Conservation (phyloP, 1,140 invertebrate genomes). For the Apolygus lucorum region DNA sequence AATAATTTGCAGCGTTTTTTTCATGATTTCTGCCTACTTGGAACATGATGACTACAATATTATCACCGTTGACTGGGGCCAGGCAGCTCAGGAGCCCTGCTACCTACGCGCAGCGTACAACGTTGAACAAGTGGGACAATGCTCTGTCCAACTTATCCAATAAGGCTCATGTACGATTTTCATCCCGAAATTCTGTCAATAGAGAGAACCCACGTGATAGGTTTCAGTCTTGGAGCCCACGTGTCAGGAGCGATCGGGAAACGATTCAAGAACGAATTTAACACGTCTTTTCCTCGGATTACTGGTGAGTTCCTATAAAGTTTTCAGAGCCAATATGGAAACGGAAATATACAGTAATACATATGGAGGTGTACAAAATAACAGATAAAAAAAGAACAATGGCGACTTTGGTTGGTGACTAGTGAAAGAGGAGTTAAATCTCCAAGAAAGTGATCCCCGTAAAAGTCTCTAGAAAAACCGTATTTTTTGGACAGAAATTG, state of each 20-base stretch:
- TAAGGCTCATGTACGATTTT: conserved; percentile 37
- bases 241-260: conserved; percentile 53
- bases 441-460: too few species aligned
- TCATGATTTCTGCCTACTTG: conserved; percentile 45
- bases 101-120: conserved; percentile 49
- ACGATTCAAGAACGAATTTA: not conserved
- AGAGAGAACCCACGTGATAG: conserved; percentile 55
- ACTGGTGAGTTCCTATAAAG: not conserved
- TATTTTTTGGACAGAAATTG: too few species aligned
- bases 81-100: conserved; percentile 49
- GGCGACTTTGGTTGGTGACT: too few species aligned
- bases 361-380: too few species aligned
- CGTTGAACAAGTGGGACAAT: conserved; percentile 46
- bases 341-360: too few species aligned
- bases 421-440: too few species aligned
- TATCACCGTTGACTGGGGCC: conserved; percentile 52
- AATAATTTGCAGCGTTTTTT: too few species aligned
- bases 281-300: not conserved
- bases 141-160: conserved; percentile 38
- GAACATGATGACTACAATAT: conserved; percentile 48
- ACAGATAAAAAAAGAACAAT: too few species aligned
- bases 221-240: conserved; percentile 67
- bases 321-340: too few species aligned
- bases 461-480: too few species aligned
- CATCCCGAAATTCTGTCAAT: conserved; percentile 36